Percentiles rank a stretch among this genome's conserved stretches.
phyloP scores from a whole-genome alignment of 2,113 vertebrate genomes.

The Brachypteracias leptosomus region DNA sequence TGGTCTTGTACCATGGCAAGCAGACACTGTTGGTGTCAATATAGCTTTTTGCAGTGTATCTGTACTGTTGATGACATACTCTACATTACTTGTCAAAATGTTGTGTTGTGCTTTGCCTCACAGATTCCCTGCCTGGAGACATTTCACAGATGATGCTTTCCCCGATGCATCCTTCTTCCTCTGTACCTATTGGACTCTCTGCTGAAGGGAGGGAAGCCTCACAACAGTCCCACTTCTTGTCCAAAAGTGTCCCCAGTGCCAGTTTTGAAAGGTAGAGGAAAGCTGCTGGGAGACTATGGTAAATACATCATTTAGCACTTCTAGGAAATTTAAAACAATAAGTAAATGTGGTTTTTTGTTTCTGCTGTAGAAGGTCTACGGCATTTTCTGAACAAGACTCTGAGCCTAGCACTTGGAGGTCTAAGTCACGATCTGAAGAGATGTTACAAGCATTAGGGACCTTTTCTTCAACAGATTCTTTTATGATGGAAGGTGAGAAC shows the following conservation, averaged over 20 bases:
- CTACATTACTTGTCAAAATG: background rate
- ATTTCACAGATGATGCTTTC: slow-evolving; percentile 37
- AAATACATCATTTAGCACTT: background rate
- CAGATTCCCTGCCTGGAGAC: slow-evolving; percentile 87
- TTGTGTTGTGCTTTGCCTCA: slow-evolving; percentile 15
- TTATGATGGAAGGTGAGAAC: slow-evolving; percentile 85
- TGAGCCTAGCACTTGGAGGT: slow-evolving; percentile 69
- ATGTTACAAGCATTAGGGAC: slow-evolving; percentile 76
- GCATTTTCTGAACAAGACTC: slow-evolving; percentile 77
- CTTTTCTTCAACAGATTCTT: slow-evolving; percentile 82
- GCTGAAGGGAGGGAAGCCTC: slow-evolving; percentile 74
- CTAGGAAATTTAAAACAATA: background rate
- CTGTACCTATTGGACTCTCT: slow-evolving; percentile 73
- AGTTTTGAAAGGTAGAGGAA: slow-evolving; percentile 81
- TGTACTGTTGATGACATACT: background rate
- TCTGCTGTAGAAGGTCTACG: slow-evolving; percentile 42
- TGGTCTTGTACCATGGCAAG: background rate
- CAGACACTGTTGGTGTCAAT: background rate
- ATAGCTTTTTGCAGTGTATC: background rate
- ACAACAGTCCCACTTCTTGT: slow-evolving; percentile 56
- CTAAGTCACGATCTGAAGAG: slow-evolving; percentile 83
- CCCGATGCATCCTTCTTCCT: slow-evolving; percentile 68
- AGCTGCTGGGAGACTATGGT: background rate
- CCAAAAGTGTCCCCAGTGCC: slow-evolving; percentile 76
- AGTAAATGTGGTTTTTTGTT: background rate